A percentile compares a stretch with the other conserved stretches of the same genome.
Conservation (phyloP, 64 coral and sea anemone genomes). For the Cladopsammia gracilis region DNA sequence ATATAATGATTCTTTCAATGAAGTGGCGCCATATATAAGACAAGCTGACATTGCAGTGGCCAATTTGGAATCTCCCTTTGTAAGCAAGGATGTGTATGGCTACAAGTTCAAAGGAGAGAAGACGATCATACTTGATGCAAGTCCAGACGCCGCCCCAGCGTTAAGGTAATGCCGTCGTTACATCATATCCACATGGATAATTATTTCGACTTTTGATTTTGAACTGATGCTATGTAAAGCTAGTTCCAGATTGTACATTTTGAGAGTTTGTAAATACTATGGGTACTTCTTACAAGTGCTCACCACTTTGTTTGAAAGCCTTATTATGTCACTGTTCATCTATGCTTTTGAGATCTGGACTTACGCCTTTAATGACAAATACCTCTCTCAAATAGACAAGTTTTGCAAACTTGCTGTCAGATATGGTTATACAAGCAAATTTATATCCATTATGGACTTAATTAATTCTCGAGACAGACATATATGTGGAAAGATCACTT, state of each 20-base stretch:
- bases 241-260: too few relatives aligned
- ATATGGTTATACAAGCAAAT: constrained; percentile 71
- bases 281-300: constrained; percentile 57
- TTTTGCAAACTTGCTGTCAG: constrained; percentile 44
- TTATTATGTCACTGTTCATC: constrained; percentile 57
- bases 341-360: constrained; percentile 61
- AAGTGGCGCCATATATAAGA: constrained; percentile 60
- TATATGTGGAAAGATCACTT: too few relatives aligned
- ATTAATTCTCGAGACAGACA: too few relatives aligned
- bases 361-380: constrained; percentile 45
- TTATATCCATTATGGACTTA: too few relatives aligned
- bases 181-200: too few relatives aligned
- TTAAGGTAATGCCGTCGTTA: not conserved
- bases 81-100: constrained; percentile 38
- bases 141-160: not conserved
- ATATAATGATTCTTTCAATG: constrained; percentile 66
- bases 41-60: constrained; percentile 75
- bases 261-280: constrained; percentile 78
- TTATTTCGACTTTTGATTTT: too few relatives aligned
- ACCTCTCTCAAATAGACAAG: constrained; percentile 47
- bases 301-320: constrained; percentile 54
- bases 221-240: too few relatives aligned
- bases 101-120: not conserved
- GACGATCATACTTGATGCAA: not conserved
- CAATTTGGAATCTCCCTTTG: constrained; percentile 80